These are phyloP conservation scores for Xiphophorus birchmanni DNA, from an alignment of 2,797 vertebrate genomes.

Conservation along the genomic window DNA sequence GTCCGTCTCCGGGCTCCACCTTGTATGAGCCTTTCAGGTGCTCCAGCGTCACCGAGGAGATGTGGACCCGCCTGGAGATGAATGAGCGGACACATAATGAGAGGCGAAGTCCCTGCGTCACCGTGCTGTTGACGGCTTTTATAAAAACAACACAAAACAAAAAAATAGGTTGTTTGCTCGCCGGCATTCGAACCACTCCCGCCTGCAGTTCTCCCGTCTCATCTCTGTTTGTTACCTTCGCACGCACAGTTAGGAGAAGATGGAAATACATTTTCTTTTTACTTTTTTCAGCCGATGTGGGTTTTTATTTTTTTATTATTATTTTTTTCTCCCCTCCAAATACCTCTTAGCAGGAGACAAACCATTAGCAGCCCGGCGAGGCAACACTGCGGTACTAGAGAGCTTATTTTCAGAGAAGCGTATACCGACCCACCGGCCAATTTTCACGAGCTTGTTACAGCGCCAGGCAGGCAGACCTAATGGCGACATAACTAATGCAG, in stretches of 20 bases:
- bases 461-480: constrained; percentile 25
- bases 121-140: constrained; percentile 12
- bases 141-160: too few species aligned
- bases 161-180: constrained; percentile 19
- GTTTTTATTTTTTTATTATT: too few species aligned
- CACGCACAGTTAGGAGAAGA: constrained; percentile 11
- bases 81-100: constrained; percentile 23
- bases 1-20: constrained; percentile 94
- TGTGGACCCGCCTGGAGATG: constrained; percentile 91
- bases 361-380: constrained; percentile 58
- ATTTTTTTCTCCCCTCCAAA: not conserved
- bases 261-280: constrained; percentile 7
- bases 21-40: constrained; percentile 95
- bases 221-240: constrained; percentile 25
- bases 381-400: constrained; percentile 40
- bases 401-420: constrained; percentile 53
- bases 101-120: constrained; percentile 27
- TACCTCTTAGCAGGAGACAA: constrained; percentile 47
- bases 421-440: constrained; percentile 41
- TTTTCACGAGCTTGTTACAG: constrained; percentile 45
- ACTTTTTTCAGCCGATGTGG: constrained; percentile 17
- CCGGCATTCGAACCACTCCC: constrained; percentile 3
- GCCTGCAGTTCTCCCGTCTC: constrained; percentile 16
- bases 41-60: constrained; percentile 94
- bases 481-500: constrained; percentile 35